Evolutionary conservation across 2,113 vertebrate species (phyloP), one percentile per base, ranked within the genome.

Genomic region (Cisticola juncidis): DNA sequence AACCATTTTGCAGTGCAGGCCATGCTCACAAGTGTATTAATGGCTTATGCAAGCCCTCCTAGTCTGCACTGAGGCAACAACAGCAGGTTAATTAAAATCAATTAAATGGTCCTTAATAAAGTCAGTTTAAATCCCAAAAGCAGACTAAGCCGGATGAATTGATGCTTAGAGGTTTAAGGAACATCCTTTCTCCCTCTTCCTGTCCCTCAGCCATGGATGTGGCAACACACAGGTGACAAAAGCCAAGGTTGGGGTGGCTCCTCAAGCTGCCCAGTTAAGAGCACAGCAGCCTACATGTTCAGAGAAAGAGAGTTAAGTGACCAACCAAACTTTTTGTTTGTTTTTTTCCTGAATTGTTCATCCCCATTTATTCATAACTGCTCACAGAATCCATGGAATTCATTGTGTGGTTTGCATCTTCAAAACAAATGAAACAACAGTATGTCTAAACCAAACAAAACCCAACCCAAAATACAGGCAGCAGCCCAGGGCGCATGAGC

Each of bases 401-500:
- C 69, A 82, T 95, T 95, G 95, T 92, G 89, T 96, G 95, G 91
- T 96, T 95, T 96, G 84, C 86, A 96, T 94, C 92, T 92, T 97
- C 81, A 96, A 97, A 96, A 97, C 95, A 97, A 96, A 97, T 58
- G 94, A 93, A 89, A 94, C 92, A 94, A 86, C 95, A 95, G 96
- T 94, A 97, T 96, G 96, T 47, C 77, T 94, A 96, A 97, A 94
- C 65, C 94, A 97, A 97, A 97, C 94, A 96, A 97, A 93, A 48
- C 50, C 71, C 91, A 92, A 81, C 48, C 50, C 94, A 86, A 88
- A 96, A 94, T 61, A 89, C 70, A 86, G 86, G 76, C 81, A 91
- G 68, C 82, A 66, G 73, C 45, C 57, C 91, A 94, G 29, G 78
- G 72, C 48, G 71, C 92, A 96, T 90, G 95, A 95, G 92, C 91